phyloP scores from a whole-genome alignment of 2,888 invertebrate species.

The Cecidostiba fungosa region DNA sequence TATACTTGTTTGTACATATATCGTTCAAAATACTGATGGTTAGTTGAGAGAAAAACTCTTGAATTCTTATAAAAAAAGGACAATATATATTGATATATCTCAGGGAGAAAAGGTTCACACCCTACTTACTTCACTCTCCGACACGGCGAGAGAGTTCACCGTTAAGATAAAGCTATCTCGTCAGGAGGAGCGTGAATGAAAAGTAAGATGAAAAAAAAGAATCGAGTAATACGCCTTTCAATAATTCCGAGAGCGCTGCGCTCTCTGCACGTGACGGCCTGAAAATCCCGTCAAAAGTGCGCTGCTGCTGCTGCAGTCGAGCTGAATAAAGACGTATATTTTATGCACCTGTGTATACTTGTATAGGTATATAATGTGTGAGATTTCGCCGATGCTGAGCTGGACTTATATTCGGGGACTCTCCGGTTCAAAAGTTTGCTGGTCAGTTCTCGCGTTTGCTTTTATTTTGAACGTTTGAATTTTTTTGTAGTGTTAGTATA shows the following conservation, averaged over 20 bases:
- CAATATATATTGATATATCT: not conserved
- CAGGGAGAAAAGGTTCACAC: conserved; percentile 11
- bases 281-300: not conserved
- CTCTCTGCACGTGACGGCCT: not conserved
- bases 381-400: not conserved
- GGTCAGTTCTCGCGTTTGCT: not conserved
- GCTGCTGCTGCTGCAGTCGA: not conserved
- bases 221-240: conserved; percentile 30
- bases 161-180: conserved; percentile 23
- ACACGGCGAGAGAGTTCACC: conserved; percentile 4
- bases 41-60: not conserved
- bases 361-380: not conserved
- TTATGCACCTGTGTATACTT: conserved; percentile 13
- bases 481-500: too few relatives aligned
- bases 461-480: too few relatives aligned
- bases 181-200: not conserved
- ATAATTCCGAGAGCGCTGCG: conserved; percentile 15
- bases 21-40: too few relatives aligned
- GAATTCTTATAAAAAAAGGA: not conserved
- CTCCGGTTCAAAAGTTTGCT: not conserved
- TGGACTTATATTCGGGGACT: not conserved
- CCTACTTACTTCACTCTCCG: not conserved
- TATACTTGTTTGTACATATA: not conserved
- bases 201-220: not conserved
- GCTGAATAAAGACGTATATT: conserved; percentile 24